These are phyloP conservation scores for Lathamus discolor DNA, from an alignment of 2,113 vertebrate genomes.

Conservation along the genomic window DNA sequence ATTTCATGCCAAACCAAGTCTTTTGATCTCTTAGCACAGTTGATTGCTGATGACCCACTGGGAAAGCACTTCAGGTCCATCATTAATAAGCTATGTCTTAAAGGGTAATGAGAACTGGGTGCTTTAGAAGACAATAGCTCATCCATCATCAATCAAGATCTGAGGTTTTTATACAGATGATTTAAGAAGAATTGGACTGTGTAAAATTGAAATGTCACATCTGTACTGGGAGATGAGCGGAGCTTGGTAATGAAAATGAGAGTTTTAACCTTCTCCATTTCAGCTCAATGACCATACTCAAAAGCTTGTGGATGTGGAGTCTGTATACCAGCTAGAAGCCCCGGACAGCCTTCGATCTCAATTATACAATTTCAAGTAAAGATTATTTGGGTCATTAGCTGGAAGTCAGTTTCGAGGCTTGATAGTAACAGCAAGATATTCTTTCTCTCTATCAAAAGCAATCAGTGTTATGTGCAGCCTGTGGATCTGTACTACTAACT, in stretches of 20 bases:
- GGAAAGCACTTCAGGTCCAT: conserved; percentile 72
- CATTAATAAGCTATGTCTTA: conserved; percentile 74
- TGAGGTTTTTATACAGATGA: conserved; percentile 81
- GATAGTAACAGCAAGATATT: conserved; percentile 44
- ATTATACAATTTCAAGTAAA: conserved; percentile 55
- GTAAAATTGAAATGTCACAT: conserved; percentile 83
- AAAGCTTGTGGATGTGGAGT: conserved; percentile 71
- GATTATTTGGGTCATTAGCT: conserved; percentile 68
- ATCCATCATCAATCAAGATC: conserved; percentile 80
- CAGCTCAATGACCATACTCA: conserved; percentile 72
- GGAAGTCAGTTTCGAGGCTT: conserved; percentile 51
- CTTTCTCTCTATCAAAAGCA: conserved; percentile 18
- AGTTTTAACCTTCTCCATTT: conserved; percentile 79
- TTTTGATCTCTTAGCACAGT: conserved; percentile 57
- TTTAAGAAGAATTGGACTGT: conserved; percentile 79
- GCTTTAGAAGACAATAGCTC: conserved; percentile 76
- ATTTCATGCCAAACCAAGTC: conserved; percentile 52
- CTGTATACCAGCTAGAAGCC: conserved; percentile 40
- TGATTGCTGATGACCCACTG: conserved; percentile 65
- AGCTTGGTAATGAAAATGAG: conserved; percentile 77
- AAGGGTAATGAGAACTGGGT: conserved; percentile 76
- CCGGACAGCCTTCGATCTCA: conserved; percentile 49
- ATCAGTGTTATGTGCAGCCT: not conserved
- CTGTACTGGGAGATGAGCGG: conserved; percentile 72
- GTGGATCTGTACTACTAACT: not conserved